Evolutionary conservation across 2,113 vertebrate species (phyloP).

Genomic region (Lepus europaeus): DNA sequence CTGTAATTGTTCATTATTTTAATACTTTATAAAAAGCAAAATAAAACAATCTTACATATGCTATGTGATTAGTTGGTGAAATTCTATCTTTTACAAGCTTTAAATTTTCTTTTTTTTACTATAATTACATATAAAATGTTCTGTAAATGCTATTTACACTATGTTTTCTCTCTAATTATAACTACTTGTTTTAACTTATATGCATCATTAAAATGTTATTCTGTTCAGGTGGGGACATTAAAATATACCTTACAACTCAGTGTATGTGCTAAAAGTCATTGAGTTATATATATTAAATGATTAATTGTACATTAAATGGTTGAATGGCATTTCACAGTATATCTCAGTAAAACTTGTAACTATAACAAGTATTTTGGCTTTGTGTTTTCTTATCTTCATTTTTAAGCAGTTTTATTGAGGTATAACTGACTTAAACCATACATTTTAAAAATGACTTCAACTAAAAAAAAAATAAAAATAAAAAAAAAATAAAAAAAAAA

Average conservation of each 20-base stretch:
- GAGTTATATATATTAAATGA: slow-evolving; percentile 14
- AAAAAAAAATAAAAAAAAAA: no score
- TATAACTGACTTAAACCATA: neutral
- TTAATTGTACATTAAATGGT: slow-evolving; percentile 8
- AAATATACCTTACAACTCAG: neutral
- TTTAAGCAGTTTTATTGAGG: neutral
- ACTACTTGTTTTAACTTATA: slow-evolving; percentile 20
- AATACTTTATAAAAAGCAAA: slow-evolving; percentile 10
- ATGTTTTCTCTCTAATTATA: slow-evolving; percentile 32
- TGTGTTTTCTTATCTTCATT: neutral
- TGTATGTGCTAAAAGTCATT: neutral
- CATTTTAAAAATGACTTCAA: no score
- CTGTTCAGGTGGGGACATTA: neutral
- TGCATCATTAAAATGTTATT: neutral
- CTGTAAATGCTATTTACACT: neutral
- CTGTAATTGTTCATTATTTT: slow-evolving; percentile 51
- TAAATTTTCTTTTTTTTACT: slow-evolving; percentile 24
- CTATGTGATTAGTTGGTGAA: neutral
- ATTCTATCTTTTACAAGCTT: neutral
- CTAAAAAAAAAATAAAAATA: no score
- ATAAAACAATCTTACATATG: neutral
- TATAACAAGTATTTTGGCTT: no score
- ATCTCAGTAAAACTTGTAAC: neutral
- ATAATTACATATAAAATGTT: neutral
- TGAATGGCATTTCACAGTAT: neutral